These are phyloP conservation scores for Melanotaenia parkinsoni DNA, from an alignment of 2,797 vertebrate species.

Conservation along the genomic window DNA sequence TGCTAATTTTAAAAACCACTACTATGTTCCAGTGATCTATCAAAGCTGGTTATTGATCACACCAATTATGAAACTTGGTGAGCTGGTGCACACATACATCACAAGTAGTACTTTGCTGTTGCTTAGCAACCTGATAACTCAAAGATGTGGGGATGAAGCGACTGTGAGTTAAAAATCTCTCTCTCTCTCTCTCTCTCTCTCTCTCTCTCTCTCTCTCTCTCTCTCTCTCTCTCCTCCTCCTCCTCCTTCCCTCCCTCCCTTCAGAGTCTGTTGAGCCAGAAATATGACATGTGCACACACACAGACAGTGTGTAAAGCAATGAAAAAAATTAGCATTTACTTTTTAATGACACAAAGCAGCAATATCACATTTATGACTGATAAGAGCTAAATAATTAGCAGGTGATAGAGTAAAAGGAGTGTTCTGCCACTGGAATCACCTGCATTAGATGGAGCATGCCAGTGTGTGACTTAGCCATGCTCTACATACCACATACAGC, in stretches of 20 bases:
- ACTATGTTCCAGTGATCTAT: not conserved
- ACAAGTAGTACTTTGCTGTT: constrained; percentile 58
- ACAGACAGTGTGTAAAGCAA: not conserved
- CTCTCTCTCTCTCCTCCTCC: not conserved
- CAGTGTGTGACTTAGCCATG: constrained; percentile 28
- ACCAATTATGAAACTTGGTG: constrained; percentile 54
- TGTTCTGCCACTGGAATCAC: not conserved
- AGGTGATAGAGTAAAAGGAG: not conserved
- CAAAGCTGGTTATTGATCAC: constrained; percentile 9
- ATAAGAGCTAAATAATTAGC: not conserved
- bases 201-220: not conserved
- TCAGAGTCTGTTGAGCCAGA: not conserved
- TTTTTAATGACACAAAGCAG: not conserved
- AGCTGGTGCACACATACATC: constrained; percentile 41
- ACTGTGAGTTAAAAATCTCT: constrained; percentile 2
- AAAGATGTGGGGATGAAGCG: constrained; percentile 19
- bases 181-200: not conserved
- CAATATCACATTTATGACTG: not conserved
- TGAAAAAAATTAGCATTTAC: not conserved
- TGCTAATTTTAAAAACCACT: not conserved
- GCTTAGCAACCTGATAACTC: constrained; percentile 75
- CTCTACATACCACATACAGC: constrained; percentile 37
- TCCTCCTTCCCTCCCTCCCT: not conserved
- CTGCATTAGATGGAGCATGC: constrained; percentile 14
- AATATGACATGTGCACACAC: not conserved